Percentiles rank a stretch among this genome's conserved stretches.
Conservation (phyloP, 2,113 vertebrate species). For the Struthidea cinerea region DNA sequence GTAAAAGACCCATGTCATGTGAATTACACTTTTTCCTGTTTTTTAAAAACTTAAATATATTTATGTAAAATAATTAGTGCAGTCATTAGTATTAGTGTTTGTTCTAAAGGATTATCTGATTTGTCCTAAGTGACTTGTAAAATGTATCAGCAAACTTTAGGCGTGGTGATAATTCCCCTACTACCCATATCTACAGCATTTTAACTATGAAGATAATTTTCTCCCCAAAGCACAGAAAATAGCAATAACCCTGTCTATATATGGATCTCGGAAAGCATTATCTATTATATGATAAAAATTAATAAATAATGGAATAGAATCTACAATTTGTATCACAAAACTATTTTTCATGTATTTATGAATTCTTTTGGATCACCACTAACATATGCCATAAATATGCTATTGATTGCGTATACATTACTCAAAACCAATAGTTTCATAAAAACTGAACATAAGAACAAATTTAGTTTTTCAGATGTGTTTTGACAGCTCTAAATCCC, state of each 20-base stretch:
- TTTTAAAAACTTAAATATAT: neutral
- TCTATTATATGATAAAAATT: neutral
- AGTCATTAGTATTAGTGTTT: neutral
- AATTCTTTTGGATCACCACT: conserved; percentile 42
- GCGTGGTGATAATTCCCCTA: neutral
- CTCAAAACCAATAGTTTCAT: conserved; percentile 14
- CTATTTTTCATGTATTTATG: conserved; percentile 54
- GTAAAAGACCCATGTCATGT: neutral
- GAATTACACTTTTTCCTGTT: neutral
- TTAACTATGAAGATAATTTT: conserved; percentile 16
- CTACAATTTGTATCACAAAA: conserved; percentile 45
- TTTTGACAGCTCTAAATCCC: conserved; percentile 19
- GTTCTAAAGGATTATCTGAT: neutral
- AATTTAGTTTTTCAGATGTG: neutral
- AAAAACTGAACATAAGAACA: conserved; percentile 8
- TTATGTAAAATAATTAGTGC: neutral
- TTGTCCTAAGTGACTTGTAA: conserved; percentile 12
- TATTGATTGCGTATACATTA: conserved; percentile 49
- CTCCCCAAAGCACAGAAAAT: neutral
- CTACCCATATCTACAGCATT: neutral
- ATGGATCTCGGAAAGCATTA: neutral
- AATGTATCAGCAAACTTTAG: neutral
- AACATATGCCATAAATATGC: conserved; percentile 40
- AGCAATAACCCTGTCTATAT: neutral
- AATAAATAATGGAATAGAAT: conserved; percentile 10